phyloP scores from a whole-genome alignment of 2,888 invertebrate species.

The Morpho deidamia region DNA sequence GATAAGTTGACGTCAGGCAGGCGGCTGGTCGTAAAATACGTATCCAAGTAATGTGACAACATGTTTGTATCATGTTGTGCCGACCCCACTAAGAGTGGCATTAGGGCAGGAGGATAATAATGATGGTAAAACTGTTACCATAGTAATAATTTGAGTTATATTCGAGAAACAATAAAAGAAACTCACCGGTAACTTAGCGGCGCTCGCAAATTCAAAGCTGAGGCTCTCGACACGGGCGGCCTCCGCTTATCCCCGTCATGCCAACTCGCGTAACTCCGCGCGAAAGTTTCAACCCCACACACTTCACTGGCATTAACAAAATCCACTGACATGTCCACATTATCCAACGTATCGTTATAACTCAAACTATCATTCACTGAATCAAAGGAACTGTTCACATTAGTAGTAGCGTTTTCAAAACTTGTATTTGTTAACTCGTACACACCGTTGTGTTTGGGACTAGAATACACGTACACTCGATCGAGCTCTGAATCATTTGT shows the following conservation, averaged over 20 bases:
- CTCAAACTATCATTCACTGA: slow-evolving; percentile 38
- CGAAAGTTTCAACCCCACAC: slow-evolving; percentile 52
- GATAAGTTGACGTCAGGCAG: too few relatives aligned
- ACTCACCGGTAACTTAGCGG: slow-evolving; percentile 76
- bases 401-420: slow-evolving; percentile 39
- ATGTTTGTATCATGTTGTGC: too few relatives aligned
- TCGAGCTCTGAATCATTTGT: slow-evolving; percentile 65
- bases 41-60: too few relatives aligned
- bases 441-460: slow-evolving; percentile 67
- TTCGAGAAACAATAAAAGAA: background rate
- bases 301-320: slow-evolving; percentile 49
- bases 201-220: slow-evolving; percentile 64
- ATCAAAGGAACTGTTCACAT: slow-evolving; percentile 15
- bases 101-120: too few relatives aligned
- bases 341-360: slow-evolving; percentile 40
- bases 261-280: slow-evolving; percentile 67
- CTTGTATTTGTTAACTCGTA: slow-evolving; percentile 54
- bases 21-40: too few relatives aligned
- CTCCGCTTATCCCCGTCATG: slow-evolving; percentile 58
- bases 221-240: slow-evolving; percentile 37
- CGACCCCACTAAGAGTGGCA: too few relatives aligned
- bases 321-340: slow-evolving; percentile 47
- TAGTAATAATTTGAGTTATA: background rate
- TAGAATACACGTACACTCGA: slow-evolving; percentile 62
- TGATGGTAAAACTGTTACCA: too few relatives aligned